Evolutionary conservation across 1,140 invertebrate species (phyloP).

Genomic region (Lutraria rhynchaena): DNA sequence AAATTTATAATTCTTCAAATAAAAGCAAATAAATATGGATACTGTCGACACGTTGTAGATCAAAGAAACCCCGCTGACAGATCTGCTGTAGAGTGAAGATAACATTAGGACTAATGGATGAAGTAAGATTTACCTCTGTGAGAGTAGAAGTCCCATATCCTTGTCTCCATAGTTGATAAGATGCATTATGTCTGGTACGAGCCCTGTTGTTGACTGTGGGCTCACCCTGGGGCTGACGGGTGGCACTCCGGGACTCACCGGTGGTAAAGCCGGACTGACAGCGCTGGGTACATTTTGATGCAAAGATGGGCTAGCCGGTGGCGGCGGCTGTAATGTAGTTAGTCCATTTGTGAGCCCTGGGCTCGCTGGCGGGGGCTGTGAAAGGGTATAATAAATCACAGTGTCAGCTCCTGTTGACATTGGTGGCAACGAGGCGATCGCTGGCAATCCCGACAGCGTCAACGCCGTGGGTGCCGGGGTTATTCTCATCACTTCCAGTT

Average conservation of each 20-base stretch:
- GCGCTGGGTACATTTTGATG: constrained; percentile 31
- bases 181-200: constrained; percentile 64
- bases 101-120: too few species aligned
- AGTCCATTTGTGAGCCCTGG: constrained; percentile 29
- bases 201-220: constrained; percentile 24
- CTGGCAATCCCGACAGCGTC: constrained; percentile 40
- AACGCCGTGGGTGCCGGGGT: constrained; percentile 54
- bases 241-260: constrained; percentile 25
- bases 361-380: constrained; percentile 40
- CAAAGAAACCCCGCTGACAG: too few species aligned
- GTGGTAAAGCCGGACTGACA: constrained; percentile 21
- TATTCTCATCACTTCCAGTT: constrained; percentile 58
- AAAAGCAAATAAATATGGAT: too few species aligned
- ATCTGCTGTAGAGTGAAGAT: too few species aligned
- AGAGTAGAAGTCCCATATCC: constrained; percentile 67
- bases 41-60: too few species aligned
- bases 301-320: constrained; percentile 43
- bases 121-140: constrained; percentile 69
- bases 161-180: constrained; percentile 72
- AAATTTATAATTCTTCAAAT: too few species aligned
- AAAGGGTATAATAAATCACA: constrained; percentile 49
- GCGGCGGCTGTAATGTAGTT: background rate
- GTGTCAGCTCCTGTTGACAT: constrained; percentile 22
- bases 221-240: constrained; percentile 32
- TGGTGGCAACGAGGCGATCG: constrained; percentile 14